These are phyloP conservation scores for Furnarius figulus DNA, from an alignment of 2,113 vertebrate genomes.

Conservation along the genomic window DNA sequence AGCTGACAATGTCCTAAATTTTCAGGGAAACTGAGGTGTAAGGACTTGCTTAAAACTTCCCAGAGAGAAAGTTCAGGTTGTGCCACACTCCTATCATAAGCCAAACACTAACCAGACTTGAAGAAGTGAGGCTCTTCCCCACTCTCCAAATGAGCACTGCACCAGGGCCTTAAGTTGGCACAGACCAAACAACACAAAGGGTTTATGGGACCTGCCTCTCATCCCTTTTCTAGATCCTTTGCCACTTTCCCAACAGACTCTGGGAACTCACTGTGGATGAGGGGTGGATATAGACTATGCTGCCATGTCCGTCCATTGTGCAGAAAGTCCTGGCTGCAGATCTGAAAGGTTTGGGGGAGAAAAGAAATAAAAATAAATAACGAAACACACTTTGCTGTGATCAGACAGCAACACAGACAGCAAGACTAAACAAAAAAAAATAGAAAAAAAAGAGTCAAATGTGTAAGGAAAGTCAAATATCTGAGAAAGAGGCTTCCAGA, in stretches of 20 bases:
- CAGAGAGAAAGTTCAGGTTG: background rate
- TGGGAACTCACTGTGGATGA: constrained; percentile 87
- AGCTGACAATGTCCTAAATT: background rate
- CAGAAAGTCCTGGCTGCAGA: constrained; percentile 92
- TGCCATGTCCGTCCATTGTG: constrained; percentile 97
- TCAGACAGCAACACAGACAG: background rate
- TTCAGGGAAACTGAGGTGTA: background rate
- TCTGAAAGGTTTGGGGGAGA: constrained; percentile 58
- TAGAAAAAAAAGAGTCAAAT: background rate
- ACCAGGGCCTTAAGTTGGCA: background rate
- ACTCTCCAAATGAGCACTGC: background rate
- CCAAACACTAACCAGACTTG: background rate
- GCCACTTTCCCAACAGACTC: background rate
- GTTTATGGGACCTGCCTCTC: background rate
- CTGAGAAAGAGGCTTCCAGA: background rate
- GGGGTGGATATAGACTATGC: constrained; percentile 92
- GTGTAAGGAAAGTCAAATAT: background rate
- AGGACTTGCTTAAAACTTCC: background rate
- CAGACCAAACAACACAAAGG: background rate
- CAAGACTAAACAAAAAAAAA: background rate
- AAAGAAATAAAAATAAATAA: background rate
- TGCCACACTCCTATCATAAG: background rate
- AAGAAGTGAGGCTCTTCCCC: background rate
- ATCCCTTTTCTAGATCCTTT: background rate
- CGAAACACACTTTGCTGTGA: background rate